A percentile compares a stretch with the other conserved stretches of the same genome.
Evolutionary conservation across 1,140 invertebrate genomes (phyloP).

Genomic region (Drosophila tani): DNA sequence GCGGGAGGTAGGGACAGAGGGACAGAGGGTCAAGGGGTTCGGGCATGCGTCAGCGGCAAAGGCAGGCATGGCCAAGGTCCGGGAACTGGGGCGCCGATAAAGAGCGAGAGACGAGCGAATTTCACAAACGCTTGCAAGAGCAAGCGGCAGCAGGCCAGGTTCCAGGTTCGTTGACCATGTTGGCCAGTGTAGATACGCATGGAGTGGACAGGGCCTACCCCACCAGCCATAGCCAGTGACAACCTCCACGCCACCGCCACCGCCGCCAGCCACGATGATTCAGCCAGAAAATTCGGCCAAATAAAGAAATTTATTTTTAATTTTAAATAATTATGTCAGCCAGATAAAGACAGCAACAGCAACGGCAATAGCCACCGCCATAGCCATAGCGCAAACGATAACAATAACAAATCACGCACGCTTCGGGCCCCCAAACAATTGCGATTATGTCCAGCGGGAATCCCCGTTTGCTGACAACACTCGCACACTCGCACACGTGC

Average conservation of each 20-base stretch:
- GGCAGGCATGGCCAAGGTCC: conserved; percentile 54
- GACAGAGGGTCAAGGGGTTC: background rate
- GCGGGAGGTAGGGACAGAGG: conserved; percentile 6
- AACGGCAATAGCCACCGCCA: conserved; percentile 4
- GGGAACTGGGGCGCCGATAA: conserved; percentile 3
- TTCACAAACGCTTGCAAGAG: conserved; percentile 73
- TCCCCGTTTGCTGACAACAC: conserved; percentile 17
- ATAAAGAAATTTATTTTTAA: conserved; percentile 60
- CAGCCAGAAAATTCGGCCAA: conserved; percentile 62
- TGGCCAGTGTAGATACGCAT: conserved; percentile 44
- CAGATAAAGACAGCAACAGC: conserved; percentile 37
- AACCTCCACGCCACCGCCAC: background rate
- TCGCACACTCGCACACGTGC: conserved; percentile 7
- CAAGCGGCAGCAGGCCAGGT: conserved; percentile 20
- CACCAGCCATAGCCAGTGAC: conserved; percentile 5
- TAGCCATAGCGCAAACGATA: conserved; percentile 25
- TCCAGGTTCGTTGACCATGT: conserved; percentile 76
- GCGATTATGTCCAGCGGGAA: conserved; percentile 54
- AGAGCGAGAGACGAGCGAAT: conserved; percentile 41
- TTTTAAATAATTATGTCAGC: conserved; percentile 80
- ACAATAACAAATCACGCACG: conserved; percentile 60
- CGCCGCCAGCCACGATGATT: conserved; percentile 51
- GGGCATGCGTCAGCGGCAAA: conserved; percentile 65
- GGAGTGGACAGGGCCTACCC: conserved; percentile 34
- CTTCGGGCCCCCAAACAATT: conserved; percentile 59